These are phyloP conservation scores for Pachyramphus minor DNA, from an alignment of 2,113 vertebrate species.

Conservation along the genomic window DNA sequence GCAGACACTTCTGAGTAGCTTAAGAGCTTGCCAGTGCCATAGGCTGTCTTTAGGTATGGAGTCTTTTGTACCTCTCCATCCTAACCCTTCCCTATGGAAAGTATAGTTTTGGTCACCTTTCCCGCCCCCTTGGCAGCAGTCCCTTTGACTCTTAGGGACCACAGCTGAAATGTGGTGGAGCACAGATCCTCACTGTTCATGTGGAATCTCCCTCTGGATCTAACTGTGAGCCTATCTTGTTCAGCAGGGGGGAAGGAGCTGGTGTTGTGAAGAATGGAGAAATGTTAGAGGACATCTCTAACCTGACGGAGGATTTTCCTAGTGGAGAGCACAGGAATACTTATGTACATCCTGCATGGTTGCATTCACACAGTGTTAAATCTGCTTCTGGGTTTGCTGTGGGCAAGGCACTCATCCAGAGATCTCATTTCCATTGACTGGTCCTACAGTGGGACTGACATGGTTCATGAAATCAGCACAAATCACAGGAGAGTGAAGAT, in stretches of 20 bases:
- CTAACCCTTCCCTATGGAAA: not conserved
- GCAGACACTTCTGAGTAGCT: not conserved
- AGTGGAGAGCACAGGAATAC: not conserved
- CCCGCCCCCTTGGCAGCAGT: not conserved
- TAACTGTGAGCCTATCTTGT: not conserved
- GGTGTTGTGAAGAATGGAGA: not conserved
- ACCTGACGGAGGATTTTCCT: not conserved
- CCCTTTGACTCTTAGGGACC: not conserved
- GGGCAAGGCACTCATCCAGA: not conserved
- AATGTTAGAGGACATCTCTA: not conserved
- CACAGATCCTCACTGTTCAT: not conserved
- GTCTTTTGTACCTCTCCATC: not conserved
- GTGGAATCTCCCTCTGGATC: not conserved
- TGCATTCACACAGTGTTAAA: not conserved
- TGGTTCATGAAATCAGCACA: not conserved
- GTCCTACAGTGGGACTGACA: not conserved
- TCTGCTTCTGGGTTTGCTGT: not conserved
- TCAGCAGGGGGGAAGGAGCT: not conserved
- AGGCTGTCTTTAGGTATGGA: not conserved
- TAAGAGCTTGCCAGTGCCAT: not conserved
- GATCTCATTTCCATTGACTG: not conserved
- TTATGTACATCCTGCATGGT: rapidly evolving
- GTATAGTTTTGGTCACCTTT: not conserved
- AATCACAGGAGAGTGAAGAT: not conserved
- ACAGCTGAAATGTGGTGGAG: not conserved